phyloP scores from a whole-genome alignment of 2,888 invertebrate genomes.

The Margaritifera margaritifera region DNA sequence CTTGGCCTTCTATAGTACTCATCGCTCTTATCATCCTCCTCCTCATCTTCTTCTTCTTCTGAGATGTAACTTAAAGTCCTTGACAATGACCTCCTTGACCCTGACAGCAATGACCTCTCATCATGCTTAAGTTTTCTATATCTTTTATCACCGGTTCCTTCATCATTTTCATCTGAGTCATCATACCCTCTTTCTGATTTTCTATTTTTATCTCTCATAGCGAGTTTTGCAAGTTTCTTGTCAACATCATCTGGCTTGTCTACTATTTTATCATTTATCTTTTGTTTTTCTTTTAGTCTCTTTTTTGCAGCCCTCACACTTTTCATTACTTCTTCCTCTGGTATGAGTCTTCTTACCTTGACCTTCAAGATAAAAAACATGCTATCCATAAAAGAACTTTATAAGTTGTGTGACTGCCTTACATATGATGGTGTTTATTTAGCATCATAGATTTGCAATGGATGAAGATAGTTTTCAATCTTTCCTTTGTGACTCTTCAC shows the following conservation, averaged over 20 bases:
- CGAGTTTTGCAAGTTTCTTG: constrained; percentile 1
- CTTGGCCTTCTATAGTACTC: background rate
- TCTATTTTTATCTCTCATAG: constrained; percentile 6
- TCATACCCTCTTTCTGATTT: constrained; percentile 9
- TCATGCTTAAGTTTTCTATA: constrained; percentile 1
- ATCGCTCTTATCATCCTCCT: background rate
- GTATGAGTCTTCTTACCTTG: constrained; percentile 50
- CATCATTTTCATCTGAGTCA: constrained; percentile 5
- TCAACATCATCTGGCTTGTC: constrained; percentile 23
- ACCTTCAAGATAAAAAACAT: constrained; percentile 39
- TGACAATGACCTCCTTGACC: too few species aligned
- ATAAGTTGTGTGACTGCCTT: too few species aligned
- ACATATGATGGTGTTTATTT: too few species aligned
- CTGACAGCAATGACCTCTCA: too few species aligned
- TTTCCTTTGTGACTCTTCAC: background rate
- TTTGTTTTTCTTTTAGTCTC: constrained; percentile 27
- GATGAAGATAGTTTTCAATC: too few species aligned
- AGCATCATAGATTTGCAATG: too few species aligned
- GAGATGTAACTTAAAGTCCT: background rate
- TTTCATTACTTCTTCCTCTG: constrained; percentile 46
- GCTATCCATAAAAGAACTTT: background rate
- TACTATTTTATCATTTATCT: constrained; percentile 25
- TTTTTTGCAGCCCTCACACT: constrained; percentile 49
- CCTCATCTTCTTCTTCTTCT: constrained; percentile 12
- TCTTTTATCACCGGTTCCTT: constrained; percentile 4